A percentile compares a stretch with the other conserved stretches of the same genome.
Evolutionary conservation across 2,113 vertebrate genomes (phyloP).

Genomic region (Siniperca chuatsi): DNA sequence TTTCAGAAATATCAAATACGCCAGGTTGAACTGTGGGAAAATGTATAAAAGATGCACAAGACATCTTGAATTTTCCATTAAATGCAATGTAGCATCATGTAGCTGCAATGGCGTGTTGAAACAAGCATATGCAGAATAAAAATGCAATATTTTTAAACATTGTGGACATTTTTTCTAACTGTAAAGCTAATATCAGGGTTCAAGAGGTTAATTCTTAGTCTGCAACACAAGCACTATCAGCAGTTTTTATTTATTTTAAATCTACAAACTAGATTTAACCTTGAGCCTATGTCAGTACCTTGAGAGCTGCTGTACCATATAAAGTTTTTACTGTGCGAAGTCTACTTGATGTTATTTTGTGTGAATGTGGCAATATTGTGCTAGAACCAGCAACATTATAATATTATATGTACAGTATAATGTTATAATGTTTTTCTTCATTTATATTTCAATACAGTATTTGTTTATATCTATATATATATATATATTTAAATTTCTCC

Average conservation of each 20-base stretch:
- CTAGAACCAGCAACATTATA: slow-evolving; percentile 60
- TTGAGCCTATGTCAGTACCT: slow-evolving; percentile 35
- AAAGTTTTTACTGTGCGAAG: slow-evolving; percentile 31
- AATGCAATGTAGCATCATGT: not conserved
- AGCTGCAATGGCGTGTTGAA: not conserved
- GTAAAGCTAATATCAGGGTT: slow-evolving; percentile 39
- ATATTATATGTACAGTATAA: slow-evolving; percentile 60
- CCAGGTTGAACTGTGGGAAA: not conserved
- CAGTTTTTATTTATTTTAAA: slow-evolving; percentile 28
- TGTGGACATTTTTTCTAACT: not conserved
- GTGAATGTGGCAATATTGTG: slow-evolving; percentile 67
- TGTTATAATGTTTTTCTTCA: slow-evolving; percentile 45
- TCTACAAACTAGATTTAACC: slow-evolving; percentile 49
- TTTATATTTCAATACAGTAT: slow-evolving; percentile 58
- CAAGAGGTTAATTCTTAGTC: slow-evolving; percentile 33
- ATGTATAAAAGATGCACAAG: not conserved
- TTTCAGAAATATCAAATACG: slow-evolving; percentile 12
- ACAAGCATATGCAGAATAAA: not conserved
- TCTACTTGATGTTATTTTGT: slow-evolving; percentile 43
- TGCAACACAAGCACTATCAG: slow-evolving; percentile 34
- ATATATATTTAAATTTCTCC: slow-evolving; percentile 62
- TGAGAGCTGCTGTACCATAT: slow-evolving; percentile 34
- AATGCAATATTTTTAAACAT: not conserved
- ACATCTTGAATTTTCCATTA: not conserved
- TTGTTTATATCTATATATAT: slow-evolving; percentile 54